Percentiles rank a stretch among this genome's conserved stretches.
phyloP scores from a whole-genome alignment of 2,113 vertebrate species.

The Azemiops feae region DNA sequence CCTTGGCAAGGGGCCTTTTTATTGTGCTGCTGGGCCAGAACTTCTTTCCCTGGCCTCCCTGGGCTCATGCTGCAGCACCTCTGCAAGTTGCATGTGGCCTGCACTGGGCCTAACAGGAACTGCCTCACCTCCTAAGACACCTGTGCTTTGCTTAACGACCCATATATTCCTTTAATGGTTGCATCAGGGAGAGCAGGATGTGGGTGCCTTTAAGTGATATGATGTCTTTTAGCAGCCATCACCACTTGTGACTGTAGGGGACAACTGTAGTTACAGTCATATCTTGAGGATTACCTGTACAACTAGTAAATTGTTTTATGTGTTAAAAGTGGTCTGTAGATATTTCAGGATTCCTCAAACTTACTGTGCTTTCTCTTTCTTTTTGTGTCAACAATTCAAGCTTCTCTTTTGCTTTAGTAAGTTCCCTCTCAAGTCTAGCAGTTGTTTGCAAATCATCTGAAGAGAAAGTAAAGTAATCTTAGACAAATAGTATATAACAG shows the following conservation, averaged over 20 bases:
- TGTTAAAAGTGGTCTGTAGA: background rate
- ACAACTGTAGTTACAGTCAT: background rate
- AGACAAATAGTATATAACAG: background rate
- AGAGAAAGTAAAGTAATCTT: slow-evolving; percentile 23
- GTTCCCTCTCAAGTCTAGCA: slow-evolving; percentile 72
- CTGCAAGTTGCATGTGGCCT: background rate
- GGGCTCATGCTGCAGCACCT: background rate
- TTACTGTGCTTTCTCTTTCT: slow-evolving; percentile 82
- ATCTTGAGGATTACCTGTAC: background rate
- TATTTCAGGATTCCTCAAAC: slow-evolving; percentile 15
- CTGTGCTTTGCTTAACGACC: background rate
- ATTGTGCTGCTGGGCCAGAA: background rate
- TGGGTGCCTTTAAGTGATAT: background rate
- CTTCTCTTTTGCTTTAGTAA: slow-evolving; percentile 79
- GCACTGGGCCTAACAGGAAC: background rate
- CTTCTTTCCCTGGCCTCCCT: background rate
- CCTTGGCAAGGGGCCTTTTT: background rate
- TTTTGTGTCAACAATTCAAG: slow-evolving; percentile 79
- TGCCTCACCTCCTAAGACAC: background rate
- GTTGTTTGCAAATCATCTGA: slow-evolving; percentile 50
- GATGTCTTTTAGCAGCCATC: background rate
- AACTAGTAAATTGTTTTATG: background rate
- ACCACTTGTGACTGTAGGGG: background rate
- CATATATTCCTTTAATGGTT: background rate
- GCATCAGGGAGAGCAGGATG: background rate